Percentiles rank a stretch among this genome's conserved stretches.
Conservation (phyloP, 2,113 vertebrate species). For the Alouatta palliata region DNA sequence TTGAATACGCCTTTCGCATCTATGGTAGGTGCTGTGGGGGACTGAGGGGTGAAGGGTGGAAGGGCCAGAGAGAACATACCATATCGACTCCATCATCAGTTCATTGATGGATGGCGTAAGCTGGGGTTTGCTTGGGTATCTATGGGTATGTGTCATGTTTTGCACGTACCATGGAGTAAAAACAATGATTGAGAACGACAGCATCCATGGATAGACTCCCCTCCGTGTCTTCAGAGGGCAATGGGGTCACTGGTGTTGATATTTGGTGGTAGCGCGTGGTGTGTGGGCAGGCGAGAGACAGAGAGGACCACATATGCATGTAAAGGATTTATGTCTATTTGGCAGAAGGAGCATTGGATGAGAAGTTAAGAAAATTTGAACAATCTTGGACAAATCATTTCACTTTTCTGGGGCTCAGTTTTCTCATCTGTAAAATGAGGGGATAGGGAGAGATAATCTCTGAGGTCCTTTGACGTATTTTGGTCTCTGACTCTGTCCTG, state of each 20-base stretch:
- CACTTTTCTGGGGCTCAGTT: background rate
- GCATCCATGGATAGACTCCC: background rate
- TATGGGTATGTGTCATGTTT: background rate
- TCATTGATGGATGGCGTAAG: background rate
- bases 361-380: background rate
- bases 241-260: background rate
- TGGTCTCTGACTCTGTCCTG: background rate
- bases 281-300: background rate
- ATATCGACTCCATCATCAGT: background rate
- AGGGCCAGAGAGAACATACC: background rate
- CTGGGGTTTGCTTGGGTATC: background rate
- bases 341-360: background rate
- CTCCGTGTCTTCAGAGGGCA: background rate
- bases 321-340: background rate
- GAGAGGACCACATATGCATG: too few species aligned
- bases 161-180: background rate
- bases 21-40: conserved; percentile 51
- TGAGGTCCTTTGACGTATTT: background rate
- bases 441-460: background rate
- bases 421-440: background rate
- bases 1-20: conserved; percentile 66
- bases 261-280: background rate
- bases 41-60: fast-evolving
- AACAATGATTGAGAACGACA: background rate
- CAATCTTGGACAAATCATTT: background rate